A percentile compares a stretch with the other conserved stretches of the same genome.
Evolutionary conservation across 2,113 vertebrate genomes (phyloP).

Genomic region (Setophaga petechia): DNA sequence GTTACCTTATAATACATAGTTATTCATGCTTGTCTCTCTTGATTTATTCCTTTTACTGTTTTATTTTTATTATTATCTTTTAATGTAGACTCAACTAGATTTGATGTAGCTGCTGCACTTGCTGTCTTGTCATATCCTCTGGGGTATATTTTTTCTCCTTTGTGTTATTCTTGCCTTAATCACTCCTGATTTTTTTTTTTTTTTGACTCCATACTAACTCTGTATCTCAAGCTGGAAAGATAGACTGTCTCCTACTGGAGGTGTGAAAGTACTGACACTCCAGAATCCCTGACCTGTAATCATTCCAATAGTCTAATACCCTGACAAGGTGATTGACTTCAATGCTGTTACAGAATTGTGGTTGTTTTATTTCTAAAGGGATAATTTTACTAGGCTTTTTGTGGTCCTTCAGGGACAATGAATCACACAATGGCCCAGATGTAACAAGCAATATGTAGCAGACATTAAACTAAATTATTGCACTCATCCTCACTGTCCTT

Average conservation of each 20-base stretch:
- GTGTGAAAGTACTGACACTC: background rate
- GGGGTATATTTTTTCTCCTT: background rate
- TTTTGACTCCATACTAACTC: background rate
- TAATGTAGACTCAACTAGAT: background rate
- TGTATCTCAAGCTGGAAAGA: background rate
- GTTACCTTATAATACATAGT: background rate
- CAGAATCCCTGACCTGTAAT: background rate
- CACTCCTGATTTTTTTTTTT: background rate
- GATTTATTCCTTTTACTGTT: background rate
- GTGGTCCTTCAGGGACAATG: conserved; percentile 22
- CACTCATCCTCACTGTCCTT: background rate
- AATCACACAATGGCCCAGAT: conserved; percentile 12
- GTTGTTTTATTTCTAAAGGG: background rate
- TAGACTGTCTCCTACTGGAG: background rate
- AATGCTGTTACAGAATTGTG: background rate
- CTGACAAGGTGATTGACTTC: background rate
- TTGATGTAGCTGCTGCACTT: background rate
- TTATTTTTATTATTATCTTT: conserved; percentile 8
- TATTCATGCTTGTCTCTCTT: background rate
- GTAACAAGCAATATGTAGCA: background rate
- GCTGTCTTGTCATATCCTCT: background rate
- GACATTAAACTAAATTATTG: conserved; percentile 22
- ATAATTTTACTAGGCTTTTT: conserved; percentile 34
- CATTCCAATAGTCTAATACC: background rate
- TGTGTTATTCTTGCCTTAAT: background rate